Percentiles rank a stretch among this genome's conserved stretches.
Conservation (phyloP, 2,888 invertebrate genomes). For the Metalampra italica region DNA sequence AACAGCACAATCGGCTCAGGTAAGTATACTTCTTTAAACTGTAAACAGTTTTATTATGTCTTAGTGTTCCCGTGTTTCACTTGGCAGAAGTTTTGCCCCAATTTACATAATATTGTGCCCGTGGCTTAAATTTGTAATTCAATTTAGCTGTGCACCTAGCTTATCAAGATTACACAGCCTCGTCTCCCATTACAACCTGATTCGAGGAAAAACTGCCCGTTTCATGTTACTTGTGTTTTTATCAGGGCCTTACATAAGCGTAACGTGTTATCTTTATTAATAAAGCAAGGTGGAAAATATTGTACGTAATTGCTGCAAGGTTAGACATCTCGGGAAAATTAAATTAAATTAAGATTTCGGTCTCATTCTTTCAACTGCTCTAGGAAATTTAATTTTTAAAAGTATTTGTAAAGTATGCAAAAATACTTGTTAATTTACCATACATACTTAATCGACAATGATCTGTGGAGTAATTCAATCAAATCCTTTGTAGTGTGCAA, state of each 20-base stretch:
- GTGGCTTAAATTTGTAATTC: constrained; percentile 45
- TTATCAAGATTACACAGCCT: constrained; percentile 33
- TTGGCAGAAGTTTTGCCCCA: constrained; percentile 30
- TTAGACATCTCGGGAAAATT: too few species aligned
- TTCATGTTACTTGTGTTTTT: constrained; percentile 6
- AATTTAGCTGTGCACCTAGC: constrained; percentile 43
- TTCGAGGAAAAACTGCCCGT: constrained; percentile 10
- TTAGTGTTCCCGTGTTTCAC: constrained; percentile 19
- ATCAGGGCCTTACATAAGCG: not conserved
- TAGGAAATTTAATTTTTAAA: too few species aligned
- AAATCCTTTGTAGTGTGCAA: too few species aligned
- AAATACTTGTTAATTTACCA: too few species aligned
- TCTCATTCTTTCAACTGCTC: too few species aligned
- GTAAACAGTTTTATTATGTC: constrained; percentile 15
- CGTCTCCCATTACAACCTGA: constrained; percentile 26
- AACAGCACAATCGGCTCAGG: not conserved
- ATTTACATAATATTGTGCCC: constrained; percentile 52
- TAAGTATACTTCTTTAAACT: not conserved
- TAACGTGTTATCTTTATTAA: not conserved
- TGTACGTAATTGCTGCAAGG: not conserved
- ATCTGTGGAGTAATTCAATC: too few species aligned
- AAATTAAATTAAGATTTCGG: too few species aligned
- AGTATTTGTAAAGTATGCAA: too few species aligned
- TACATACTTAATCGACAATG: too few species aligned
- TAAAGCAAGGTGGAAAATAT: too few species aligned